Conservation (phyloP, 2,113 vertebrate species). For the Mystacornis crossleyi region DNA sequence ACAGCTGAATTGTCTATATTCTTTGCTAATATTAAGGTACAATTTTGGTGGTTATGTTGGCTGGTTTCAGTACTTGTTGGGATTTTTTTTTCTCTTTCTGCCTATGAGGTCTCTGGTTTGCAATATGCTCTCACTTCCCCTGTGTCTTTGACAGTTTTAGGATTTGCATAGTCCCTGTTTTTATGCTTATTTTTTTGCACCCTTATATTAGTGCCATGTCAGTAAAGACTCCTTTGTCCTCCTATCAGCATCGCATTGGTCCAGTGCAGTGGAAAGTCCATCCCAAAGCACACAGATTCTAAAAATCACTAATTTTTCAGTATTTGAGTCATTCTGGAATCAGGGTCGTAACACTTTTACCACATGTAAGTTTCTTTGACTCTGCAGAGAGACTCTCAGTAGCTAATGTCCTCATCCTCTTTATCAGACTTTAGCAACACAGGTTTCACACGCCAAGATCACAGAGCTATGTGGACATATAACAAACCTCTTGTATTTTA, state of each 20-base stretch:
- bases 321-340: not conserved
- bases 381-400: not conserved
- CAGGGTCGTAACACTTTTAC: not conserved
- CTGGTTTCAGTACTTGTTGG: not conserved
- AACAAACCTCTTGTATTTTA: not conserved
- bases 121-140: not conserved
- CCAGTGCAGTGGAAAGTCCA: not conserved
- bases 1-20: not conserved
- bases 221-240: not conserved
- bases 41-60: not conserved
- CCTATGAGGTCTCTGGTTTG: not conserved
- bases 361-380: not conserved
- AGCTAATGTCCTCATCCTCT: not conserved
- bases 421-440: not conserved
- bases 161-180: not conserved
- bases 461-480: not conserved
- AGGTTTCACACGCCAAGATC: not conserved
- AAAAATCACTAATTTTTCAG: not conserved
- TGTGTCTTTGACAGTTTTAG: not conserved
- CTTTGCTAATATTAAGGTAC: not conserved
- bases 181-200: not conserved
- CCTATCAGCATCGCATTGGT: not conserved
- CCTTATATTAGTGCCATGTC: not conserved
- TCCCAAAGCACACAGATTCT: not conserved
- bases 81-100: not conserved